Evolutionary conservation across 2,888 invertebrate genomes (phyloP).

Genomic region (Pharmacophagus antenor): DNA sequence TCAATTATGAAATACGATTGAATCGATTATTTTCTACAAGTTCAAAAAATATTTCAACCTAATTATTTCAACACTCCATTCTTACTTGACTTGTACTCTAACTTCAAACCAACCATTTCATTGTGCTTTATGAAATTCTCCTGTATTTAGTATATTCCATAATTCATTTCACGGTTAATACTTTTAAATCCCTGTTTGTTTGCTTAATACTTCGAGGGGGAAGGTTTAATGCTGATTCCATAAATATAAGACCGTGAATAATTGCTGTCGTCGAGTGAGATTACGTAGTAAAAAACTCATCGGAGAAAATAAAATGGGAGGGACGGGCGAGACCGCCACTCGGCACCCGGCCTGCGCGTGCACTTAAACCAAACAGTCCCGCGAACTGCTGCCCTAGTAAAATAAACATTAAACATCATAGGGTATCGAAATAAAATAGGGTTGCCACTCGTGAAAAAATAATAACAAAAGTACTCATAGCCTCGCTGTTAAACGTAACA

Average conservation of each 20-base stretch:
- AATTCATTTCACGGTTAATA: constrained; percentile 9
- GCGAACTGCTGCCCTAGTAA: constrained; percentile 60
- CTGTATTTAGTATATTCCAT: constrained; percentile 5
- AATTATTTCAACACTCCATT: too few species aligned
- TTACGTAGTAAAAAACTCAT: constrained; percentile 29
- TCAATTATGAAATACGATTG: too few species aligned
- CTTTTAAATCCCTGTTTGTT: constrained; percentile 17
- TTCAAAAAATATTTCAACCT: too few species aligned
- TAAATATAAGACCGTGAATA: constrained; percentile 22
- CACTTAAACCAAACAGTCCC: constrained; percentile 61
- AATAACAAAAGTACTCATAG: background rate
- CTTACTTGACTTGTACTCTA: too few species aligned
- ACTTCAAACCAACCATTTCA: background rate
- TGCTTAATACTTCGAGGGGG: constrained; percentile 15
- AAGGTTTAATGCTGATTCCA: constrained; percentile 3
- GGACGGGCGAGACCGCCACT: constrained; percentile 41
- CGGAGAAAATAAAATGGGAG: constrained; percentile 36
- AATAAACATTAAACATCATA: constrained; percentile 54
- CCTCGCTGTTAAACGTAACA: background rate
- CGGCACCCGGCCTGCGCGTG: constrained; percentile 42
- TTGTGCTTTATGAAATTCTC: constrained; percentile 2
- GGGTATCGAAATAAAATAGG: constrained; percentile 38
- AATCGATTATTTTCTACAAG: too few species aligned
- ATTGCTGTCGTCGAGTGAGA: constrained; percentile 23
- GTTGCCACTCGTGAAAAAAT: constrained; percentile 46